phyloP scores from a whole-genome alignment of 2,888 invertebrate species.

The Spatulosminthurus flaviceps region DNA sequence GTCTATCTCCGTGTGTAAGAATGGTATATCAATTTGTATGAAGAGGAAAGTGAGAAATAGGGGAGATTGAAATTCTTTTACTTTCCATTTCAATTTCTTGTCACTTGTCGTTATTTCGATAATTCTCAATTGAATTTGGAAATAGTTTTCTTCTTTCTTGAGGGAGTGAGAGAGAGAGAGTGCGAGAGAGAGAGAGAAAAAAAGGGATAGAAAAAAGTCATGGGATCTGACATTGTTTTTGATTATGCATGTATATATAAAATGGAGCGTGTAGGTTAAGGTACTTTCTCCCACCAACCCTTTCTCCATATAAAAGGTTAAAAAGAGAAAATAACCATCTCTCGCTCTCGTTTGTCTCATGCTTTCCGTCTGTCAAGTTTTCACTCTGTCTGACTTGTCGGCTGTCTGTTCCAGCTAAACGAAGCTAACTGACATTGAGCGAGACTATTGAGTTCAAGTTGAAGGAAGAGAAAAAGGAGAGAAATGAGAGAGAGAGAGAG shows the following conservation, averaged over 20 bases:
- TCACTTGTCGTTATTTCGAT: constrained; percentile 40
- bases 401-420: constrained; percentile 41
- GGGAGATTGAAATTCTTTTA: constrained; percentile 19
- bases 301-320: neutral
- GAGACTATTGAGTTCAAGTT: constrained; percentile 36
- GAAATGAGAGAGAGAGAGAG: constrained; percentile 26
- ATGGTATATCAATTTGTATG: neutral
- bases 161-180: neutral
- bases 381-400: constrained; percentile 24
- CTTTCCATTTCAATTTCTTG: constrained; percentile 30
- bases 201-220: neutral
- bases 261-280: too few species aligned
- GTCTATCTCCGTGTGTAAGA: neutral
- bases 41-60: neutral
- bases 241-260: constrained; percentile 14
- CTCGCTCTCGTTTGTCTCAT: constrained; percentile 31
- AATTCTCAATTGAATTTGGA: constrained; percentile 36
- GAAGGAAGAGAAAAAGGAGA: constrained; percentile 11
- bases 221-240: constrained; percentile 10
- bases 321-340: constrained; percentile 29
- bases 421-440: constrained; percentile 42
- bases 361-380: constrained; percentile 27
- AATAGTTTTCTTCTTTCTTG: neutral
- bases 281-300: too few species aligned
- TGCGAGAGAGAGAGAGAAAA: neutral